Base-by-base conservation (phyloP, 2,113 vertebrate species). In the Fregata magnificens region DNA sequence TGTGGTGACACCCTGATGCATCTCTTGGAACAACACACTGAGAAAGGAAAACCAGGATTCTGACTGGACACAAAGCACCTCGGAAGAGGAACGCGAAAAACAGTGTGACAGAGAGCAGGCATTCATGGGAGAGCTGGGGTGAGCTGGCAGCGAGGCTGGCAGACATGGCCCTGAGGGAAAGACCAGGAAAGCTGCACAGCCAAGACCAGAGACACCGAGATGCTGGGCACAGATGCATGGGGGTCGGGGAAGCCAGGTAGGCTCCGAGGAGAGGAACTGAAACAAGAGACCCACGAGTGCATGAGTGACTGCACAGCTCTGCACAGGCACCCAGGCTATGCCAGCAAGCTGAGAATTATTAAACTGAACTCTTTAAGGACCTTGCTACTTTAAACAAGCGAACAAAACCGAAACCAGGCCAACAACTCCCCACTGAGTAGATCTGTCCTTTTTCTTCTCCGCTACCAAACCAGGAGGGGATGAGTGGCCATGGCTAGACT, bases 151-250 rank as follows among this genome's bases (percentile, higher is more conserved):
- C 2, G 8, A 63, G n/a, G 76, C 19, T 38, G 25, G 34, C 71
- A 90, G 25, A 42, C 11, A 9, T 0, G 1, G 62, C 19, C 32
- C 42, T 5, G 11, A 55, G 5, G 36, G 40, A 55, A 81, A 66
- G 73, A 70, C 44, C 90, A 86, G 31, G 18, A n/a, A 5, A 42
- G 47, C 21, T 1, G 0, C 0, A 9, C 40, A 55, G 17, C 31
- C 2, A 1, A 78, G 36, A 81, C 25, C n/a, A 61, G 21, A 61
- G 52, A 59, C 29, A 49, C 3, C 0, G 0, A 52, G 63, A 52
- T 50, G 44, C 18, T 28, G 50, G 26, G n/a, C 36, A 50, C 2
- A 3, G 49, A 55, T 9, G 7, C 34, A 40, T 2, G 9, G 9
- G 24, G 11, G 15, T 22, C 2, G 0, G 17, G 55, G 11, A 32